Evolutionary conservation across 2,113 vertebrate genomes (phyloP), one percentile per base, ranked within the genome.

Genomic region (Silurus asotus): DNA sequence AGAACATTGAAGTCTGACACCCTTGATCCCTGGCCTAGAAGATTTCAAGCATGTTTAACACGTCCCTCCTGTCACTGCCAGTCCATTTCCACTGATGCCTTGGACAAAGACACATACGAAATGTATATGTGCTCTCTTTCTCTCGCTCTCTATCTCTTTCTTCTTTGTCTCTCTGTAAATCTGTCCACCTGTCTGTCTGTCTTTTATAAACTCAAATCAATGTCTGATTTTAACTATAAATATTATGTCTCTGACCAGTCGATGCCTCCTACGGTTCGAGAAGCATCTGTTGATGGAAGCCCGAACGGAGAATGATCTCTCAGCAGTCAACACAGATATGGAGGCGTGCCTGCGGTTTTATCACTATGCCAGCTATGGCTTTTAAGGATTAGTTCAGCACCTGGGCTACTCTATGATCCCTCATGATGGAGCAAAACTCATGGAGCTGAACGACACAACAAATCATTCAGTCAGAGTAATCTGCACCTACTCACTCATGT

Each of bases 321-420:
- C 74, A 80, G 78, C 55, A 48, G 76, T 78, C 81, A 87, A 62
- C 45, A 86, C 72, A 83, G 64, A 69, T 76, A 86, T 55, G 61
- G 75, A 81, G 67, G 61, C 10, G 7, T 83, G 67, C 75, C 83
- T 89, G 74, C n/a, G 81, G 84, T 81, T 75, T 87, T 88, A 75
- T 83, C 74, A 84, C 83, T 81, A 87, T 85, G 70, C 62, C 88
- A 87, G 72, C 84, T 48, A n/a, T 56, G 70, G 81, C 86, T 81
- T 88, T 82, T 78, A 70, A 84, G 84, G 84, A 84, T 88, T 88
- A 85, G 70, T 82, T 88, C 45, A 70, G 61, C 89, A 89, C 85
- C 87, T 84, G 84, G 81, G 79, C 81, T 45, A 70, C 81, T 89
- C 56, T 84, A 78, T 88, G 83, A 88, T 86, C 84, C 51, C 51